Evolutionary conservation across 2,797 vertebrate genomes (phyloP).

Genomic region (Myotis planiceps): DNA sequence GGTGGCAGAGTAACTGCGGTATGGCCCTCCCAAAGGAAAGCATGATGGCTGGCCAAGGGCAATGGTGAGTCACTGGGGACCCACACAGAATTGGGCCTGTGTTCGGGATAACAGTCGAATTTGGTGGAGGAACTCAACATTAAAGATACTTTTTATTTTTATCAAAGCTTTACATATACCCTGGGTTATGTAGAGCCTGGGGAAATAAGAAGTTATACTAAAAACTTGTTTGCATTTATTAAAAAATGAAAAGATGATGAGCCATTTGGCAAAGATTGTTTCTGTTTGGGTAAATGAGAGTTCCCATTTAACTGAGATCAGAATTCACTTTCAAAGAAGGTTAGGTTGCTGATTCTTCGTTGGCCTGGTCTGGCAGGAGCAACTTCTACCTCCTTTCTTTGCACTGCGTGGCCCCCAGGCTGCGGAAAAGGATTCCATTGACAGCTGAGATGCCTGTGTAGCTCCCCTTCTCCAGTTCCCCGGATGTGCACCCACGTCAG

Average conservation of each 20-base stretch:
- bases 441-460: not conserved
- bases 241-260: not conserved
- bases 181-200: not conserved
- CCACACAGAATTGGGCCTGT: fast-evolving
- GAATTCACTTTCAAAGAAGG: not conserved
- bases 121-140: not conserved
- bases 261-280: not conserved
- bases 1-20: not conserved
- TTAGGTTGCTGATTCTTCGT: not conserved
- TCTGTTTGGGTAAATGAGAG: not conserved
- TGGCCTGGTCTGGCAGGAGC: not conserved
- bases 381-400: not conserved
- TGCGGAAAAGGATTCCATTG: not conserved
- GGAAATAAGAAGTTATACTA: not conserved
- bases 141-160: not conserved
- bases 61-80: not conserved
- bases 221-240: not conserved
- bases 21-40: not conserved
- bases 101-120: not conserved
- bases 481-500: fast-evolving
- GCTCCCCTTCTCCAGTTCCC: not conserved
- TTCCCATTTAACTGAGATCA: not conserved
- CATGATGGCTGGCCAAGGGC: not conserved
- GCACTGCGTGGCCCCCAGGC: too few relatives aligned
- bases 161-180: not conserved